A percentile compares a stretch with the other conserved stretches of the same genome.
phyloP scores from a whole-genome alignment of 2,888 invertebrate species.

The Lysandra bellargus region DNA sequence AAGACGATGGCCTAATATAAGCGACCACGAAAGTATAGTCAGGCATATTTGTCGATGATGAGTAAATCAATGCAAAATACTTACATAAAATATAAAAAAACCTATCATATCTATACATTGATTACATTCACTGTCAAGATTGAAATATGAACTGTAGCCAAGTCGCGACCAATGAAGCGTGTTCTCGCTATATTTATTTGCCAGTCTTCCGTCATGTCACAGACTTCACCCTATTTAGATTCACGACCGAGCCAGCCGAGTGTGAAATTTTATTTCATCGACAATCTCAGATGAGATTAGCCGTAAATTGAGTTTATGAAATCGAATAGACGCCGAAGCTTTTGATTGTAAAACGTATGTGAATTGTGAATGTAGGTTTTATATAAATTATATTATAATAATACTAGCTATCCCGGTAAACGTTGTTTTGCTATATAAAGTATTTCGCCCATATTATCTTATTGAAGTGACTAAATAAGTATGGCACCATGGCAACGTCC shows the following conservation, averaged over 20 bases:
- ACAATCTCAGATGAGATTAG: conserved; percentile 79
- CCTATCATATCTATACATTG: conserved; percentile 56
- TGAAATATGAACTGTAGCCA: conserved; percentile 24
- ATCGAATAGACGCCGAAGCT: conserved; percentile 60
- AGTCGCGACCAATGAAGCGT: conserved; percentile 28
- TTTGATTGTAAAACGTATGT: conserved; percentile 38
- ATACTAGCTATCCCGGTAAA: too few species aligned
- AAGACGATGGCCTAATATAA: too few species aligned
- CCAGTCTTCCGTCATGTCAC: conserved; percentile 43
- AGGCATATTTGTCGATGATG: too few species aligned
- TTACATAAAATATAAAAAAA: conserved; percentile 54
- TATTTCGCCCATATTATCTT: too few species aligned
- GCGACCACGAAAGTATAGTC: too few species aligned
- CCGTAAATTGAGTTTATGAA: conserved; percentile 79
- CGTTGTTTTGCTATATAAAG: too few species aligned
- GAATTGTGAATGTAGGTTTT: not conserved
- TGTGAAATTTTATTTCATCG: conserved; percentile 79
- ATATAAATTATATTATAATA: too few species aligned
- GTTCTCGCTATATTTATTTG: conserved; percentile 42
- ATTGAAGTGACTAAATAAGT: too few species aligned
- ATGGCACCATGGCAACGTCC: too few species aligned
- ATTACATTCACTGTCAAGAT: conserved; percentile 62
- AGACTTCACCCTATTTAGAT: conserved; percentile 61
- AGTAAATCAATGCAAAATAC: not conserved
- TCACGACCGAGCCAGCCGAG: conserved; percentile 66